These are phyloP conservation scores for Syngnathus acus DNA, from an alignment of 2,797 vertebrate species.

Conservation along the genomic window DNA sequence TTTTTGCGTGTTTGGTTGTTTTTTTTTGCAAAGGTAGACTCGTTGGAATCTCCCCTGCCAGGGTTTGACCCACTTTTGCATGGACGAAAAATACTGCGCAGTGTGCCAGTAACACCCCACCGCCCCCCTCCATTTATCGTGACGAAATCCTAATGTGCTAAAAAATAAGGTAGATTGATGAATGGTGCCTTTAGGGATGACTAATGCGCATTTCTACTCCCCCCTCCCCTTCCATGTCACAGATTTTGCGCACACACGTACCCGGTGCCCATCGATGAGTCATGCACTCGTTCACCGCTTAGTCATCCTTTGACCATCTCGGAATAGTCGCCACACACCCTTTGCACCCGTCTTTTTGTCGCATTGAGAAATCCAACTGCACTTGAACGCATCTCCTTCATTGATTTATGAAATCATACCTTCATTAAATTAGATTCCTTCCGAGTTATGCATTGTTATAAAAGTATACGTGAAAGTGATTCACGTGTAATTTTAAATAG, in stretches of 20 bases:
- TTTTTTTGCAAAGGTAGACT: background rate
- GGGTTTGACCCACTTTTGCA: slow-evolving; percentile 66
- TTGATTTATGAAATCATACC: background rate
- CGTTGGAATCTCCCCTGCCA: slow-evolving; percentile 21
- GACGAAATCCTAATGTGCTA: background rate
- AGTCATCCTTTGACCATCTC: slow-evolving; percentile 44
- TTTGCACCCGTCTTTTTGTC: background rate
- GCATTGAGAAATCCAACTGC: background rate
- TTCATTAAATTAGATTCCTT: background rate
- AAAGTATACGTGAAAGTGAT: too few relatives aligned
- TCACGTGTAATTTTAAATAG: background rate
- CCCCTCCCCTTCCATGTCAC: slow-evolving; percentile 3
- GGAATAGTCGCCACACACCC: slow-evolving; percentile 1
- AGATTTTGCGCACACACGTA: slow-evolving; percentile 37
- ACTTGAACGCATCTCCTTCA: background rate
- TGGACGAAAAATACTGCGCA: slow-evolving; percentile 30
- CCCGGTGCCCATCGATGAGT: slow-evolving; percentile 46
- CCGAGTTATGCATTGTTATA: background rate
- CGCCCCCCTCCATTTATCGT: background rate
- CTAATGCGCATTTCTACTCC: slow-evolving; percentile 16
- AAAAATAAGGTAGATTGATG: background rate
- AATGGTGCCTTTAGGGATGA: slow-evolving; percentile 22
- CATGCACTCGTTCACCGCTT: slow-evolving; percentile 41
- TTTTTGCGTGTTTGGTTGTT: background rate
- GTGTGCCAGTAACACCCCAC: slow-evolving; percentile 11